Conservation (phyloP, 2,888 invertebrate species). For the Copidosoma aretas region DNA sequence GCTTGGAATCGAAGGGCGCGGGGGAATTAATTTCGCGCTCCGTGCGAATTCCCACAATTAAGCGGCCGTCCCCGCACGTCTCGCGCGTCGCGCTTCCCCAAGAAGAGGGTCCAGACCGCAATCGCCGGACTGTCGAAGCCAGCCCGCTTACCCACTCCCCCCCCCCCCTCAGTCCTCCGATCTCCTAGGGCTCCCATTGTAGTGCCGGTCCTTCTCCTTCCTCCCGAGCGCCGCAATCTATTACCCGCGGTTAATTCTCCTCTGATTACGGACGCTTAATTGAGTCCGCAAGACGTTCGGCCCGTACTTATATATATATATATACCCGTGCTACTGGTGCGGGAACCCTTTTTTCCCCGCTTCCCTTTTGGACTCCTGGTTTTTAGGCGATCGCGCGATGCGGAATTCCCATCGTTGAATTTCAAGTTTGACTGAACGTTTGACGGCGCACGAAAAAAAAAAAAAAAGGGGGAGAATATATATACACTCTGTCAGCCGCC, state of each 20-base stretch:
- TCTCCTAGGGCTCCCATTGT: no score
- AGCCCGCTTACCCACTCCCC: conserved; percentile 33
- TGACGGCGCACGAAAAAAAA: no score
- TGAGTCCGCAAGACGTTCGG: conserved; percentile 12
- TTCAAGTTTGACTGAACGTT: no score
- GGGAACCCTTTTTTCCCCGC: no score
- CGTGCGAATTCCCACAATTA: conserved; percentile 40
- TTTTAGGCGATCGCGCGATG: no score
- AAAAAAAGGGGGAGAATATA: no score
- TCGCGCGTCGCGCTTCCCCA: conserved; percentile 10
- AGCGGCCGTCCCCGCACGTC: conserved; percentile 28
- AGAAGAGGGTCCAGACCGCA: conserved; percentile 44
- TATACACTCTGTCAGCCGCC: no score
- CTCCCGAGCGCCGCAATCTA: conserved; percentile 32
- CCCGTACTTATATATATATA: no score
- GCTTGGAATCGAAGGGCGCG: conserved; percentile 1
- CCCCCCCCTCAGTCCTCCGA: conserved; percentile 5
- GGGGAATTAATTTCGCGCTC: conserved; percentile 39
- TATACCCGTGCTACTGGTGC: no score
- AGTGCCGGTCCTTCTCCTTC: not conserved
- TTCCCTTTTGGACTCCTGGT: no score
- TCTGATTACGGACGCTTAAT: conserved; percentile 36
- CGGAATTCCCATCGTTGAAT: no score
- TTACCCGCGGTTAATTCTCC: conserved; percentile 33
- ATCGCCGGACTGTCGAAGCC: conserved; percentile 51